Base-by-base conservation (phyloP, 2,888 invertebrate genomes). In the Agonopterix alstromeriana region DNA sequence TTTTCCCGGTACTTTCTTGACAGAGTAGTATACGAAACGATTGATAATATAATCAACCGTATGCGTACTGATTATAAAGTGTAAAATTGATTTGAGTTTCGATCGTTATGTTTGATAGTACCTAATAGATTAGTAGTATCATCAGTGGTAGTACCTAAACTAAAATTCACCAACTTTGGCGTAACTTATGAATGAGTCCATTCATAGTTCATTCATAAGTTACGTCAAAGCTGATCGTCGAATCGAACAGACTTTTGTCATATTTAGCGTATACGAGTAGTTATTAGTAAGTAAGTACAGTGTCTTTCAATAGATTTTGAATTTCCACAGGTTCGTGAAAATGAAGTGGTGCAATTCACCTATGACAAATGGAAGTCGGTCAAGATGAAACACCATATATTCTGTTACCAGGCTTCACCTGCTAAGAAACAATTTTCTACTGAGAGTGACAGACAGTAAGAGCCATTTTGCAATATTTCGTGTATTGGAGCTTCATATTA, bases 391-490 rank as follows among this genome's bases (percentile, higher is more conserved):
- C 96, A 96, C 77, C 95, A 96, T 66, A 94, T 96, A 55, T 95
- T 96, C 74, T 96, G 96, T 68, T 96, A 96, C 70, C 95, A 96
- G 75, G 95, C 95, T 0, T 95, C 95, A 1, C 95, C 96, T 0
- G 93, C 94, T 1, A 93, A 94, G 73, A 93, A 95, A 61, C 93
- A 94, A 67, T 95, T 95, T 66, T 94, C 94, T 0, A 93, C 94
- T 48, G 94, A 94, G 65, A 93, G 92, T 48, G 94, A 94, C 54
- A 92, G 77, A 67, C 87, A 80, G 89, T 89, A 69, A 84, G 90
- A 63, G 46, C 42, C 49, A 41, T 36, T 38, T 0, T 11, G 10
- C 7, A 43, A 12, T 12, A 38, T 10, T 38, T 38, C 10, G n/a
- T 38, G 9, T 38, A 14, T 8, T 43, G 42, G 27, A 10, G 10